Conservation (phyloP, 2,797 vertebrate genomes). For the Gallinago nigripennis region DNA sequence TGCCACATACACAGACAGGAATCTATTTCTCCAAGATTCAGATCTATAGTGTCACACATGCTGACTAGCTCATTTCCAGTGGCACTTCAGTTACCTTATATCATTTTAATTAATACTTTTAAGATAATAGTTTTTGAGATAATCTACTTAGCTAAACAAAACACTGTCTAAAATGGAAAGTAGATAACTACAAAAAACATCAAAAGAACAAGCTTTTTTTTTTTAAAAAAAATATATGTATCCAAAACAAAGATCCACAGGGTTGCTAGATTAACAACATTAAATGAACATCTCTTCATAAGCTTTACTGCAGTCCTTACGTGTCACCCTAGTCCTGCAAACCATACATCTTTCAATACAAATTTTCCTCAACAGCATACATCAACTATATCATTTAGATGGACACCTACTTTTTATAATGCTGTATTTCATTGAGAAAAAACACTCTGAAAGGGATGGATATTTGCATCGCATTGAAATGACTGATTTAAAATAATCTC, state of each 20-base stretch:
- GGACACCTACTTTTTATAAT: neutral
- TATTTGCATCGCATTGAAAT: constrained; percentile 9
- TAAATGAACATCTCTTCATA: neutral
- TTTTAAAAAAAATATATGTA: neutral
- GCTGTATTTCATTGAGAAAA: neutral
- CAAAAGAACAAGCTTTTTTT: neutral
- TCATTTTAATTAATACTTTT: neutral
- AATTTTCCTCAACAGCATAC: neutral
- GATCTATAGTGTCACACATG: neutral
- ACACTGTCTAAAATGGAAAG: neutral
- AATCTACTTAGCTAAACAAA: neutral
- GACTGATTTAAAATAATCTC: neutral
- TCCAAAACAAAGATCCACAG: neutral
- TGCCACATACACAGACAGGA: neutral
- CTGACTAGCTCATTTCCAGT: neutral
- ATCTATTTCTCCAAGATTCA: neutral
- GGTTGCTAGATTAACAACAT: neutral
- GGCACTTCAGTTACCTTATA: neutral
- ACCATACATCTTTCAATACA: neutral
- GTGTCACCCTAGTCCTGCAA: neutral
- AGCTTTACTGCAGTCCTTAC: neutral
- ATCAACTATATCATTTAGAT: neutral
- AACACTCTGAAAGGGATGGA: neutral
- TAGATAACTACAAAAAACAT: neutral
- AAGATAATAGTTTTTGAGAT: neutral